phyloP scores from a whole-genome alignment of 2,888 invertebrate species.

The Temnothorax ravouxi region DNA sequence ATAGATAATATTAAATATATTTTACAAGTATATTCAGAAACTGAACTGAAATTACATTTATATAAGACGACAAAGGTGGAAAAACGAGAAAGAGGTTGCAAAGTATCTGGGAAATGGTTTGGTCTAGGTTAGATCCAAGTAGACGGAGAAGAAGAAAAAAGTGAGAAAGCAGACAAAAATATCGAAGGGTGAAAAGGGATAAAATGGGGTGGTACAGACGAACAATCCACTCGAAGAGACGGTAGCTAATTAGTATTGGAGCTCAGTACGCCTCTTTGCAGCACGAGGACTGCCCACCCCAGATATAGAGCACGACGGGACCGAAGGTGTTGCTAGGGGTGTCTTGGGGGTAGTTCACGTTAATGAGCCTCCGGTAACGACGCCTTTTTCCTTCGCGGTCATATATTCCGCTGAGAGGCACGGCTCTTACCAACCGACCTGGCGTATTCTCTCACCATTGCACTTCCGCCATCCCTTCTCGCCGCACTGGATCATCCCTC shows the following conservation, averaged over 20 bases:
- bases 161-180: conserved; percentile 37
- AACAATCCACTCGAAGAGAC: conserved; percentile 73
- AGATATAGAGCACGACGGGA: conserved; percentile 42
- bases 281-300: conserved; percentile 50
- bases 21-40: conserved; percentile 26
- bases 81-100: conserved; percentile 31
- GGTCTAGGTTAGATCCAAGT: conserved; percentile 32
- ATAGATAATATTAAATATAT: neutral
- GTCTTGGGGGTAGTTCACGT: conserved; percentile 83
- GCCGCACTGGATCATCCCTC: conserved; percentile 63
- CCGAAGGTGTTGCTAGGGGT: conserved; percentile 79
- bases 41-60: conserved; percentile 20
- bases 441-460: conserved; percentile 55
- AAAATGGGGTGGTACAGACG: conserved; percentile 49
- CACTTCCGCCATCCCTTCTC: conserved; percentile 41
- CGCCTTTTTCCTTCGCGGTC: conserved; percentile 79
- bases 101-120: neutral
- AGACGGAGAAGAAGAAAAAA: conserved; percentile 23
- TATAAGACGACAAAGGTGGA: conserved; percentile 28
- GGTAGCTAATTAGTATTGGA: conserved; percentile 81
- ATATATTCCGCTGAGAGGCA: conserved; percentile 75
- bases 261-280: conserved; percentile 64
- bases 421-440: conserved; percentile 53
- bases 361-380: conserved; percentile 84
- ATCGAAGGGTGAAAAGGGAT: conserved; percentile 41